Evolutionary conservation across 2,797 vertebrate species (phyloP).

Genomic region (Numenius phaeopus): DNA sequence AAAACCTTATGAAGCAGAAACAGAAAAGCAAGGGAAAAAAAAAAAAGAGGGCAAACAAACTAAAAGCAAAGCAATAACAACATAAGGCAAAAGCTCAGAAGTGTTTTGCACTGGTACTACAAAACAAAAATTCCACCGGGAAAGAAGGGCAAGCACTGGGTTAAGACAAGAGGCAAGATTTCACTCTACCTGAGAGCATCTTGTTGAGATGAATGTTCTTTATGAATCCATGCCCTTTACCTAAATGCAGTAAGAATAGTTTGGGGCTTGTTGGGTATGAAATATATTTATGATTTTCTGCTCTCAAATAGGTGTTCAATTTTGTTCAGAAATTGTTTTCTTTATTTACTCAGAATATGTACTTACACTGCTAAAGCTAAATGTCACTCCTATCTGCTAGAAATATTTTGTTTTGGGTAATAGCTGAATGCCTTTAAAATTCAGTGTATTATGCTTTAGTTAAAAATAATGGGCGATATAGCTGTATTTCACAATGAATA

Average conservation of each 20-base stretch:
- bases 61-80: background rate
- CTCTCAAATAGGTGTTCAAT: background rate
- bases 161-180: background rate
- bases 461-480: conserved; percentile 60
- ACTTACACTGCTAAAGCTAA: background rate
- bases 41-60: background rate
- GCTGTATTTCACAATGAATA: conserved; percentile 56
- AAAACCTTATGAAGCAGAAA: background rate
- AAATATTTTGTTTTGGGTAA: conserved; percentile 39
- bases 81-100: background rate
- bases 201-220: conserved; percentile 3
- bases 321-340: conserved; percentile 35
- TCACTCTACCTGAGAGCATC: background rate
- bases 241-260: background rate
- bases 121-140: background rate
- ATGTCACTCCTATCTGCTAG: conserved; percentile 17
- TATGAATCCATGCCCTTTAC: background rate
- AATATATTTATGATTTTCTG: conserved; percentile 33
- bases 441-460: conserved; percentile 44
- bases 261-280: background rate
- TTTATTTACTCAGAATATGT: conserved; percentile 11
- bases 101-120: background rate
- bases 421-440: conserved; percentile 44
- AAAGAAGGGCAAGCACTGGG: background rate
- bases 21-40: background rate